Evolutionary conservation across 1,140 invertebrate genomes (phyloP).

Genomic region (Trypoxylus dichotomus): DNA sequence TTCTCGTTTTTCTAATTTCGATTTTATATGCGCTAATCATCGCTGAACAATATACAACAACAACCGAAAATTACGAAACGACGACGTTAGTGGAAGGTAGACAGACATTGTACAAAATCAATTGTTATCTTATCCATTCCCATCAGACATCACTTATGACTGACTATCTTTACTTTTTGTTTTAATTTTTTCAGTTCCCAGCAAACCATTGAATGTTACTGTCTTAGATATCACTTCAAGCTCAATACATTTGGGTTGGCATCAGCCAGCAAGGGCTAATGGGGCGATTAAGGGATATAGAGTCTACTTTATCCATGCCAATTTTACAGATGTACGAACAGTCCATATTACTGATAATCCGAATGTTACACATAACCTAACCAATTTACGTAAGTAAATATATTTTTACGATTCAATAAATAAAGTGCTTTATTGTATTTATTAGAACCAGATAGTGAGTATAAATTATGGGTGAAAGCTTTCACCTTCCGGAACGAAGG

Average conservation of each 20-base stretch:
- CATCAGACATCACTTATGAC: conserved; percentile 35
- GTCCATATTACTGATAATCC: conserved; percentile 57
- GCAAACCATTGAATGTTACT: conserved; percentile 78
- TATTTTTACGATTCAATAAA: conserved; percentile 2
- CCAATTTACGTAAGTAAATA: conserved; percentile 64
- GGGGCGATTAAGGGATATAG: conserved; percentile 71
- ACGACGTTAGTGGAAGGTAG: conserved; percentile 17
- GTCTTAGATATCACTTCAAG: conserved; percentile 72
- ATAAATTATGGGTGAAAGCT: conserved; percentile 85
- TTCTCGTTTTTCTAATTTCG: conserved; percentile 33
- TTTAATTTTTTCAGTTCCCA: conserved; percentile 63
- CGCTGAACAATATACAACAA: conserved; percentile 37
- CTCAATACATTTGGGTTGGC: conserved; percentile 79
- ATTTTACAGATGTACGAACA: conserved; percentile 66
- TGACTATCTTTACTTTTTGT: conserved; percentile 25
- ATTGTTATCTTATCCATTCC: conserved; percentile 1
- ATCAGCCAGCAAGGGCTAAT: conserved; percentile 71
- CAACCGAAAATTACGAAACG: conserved; percentile 38
- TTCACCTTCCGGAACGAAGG: conserved; percentile 73
- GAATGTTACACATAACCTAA: conserved; percentile 59
- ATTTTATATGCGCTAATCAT: conserved; percentile 38
- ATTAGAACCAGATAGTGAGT: conserved; percentile 78
- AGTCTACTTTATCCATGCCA: conserved; percentile 70
- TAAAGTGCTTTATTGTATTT: conserved; percentile 32
- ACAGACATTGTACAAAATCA: conserved; percentile 28